Percentiles rank a stretch among this genome's conserved stretches.
phyloP scores from a whole-genome alignment of 2,888 invertebrate species.

The Acleris literana region DNA sequence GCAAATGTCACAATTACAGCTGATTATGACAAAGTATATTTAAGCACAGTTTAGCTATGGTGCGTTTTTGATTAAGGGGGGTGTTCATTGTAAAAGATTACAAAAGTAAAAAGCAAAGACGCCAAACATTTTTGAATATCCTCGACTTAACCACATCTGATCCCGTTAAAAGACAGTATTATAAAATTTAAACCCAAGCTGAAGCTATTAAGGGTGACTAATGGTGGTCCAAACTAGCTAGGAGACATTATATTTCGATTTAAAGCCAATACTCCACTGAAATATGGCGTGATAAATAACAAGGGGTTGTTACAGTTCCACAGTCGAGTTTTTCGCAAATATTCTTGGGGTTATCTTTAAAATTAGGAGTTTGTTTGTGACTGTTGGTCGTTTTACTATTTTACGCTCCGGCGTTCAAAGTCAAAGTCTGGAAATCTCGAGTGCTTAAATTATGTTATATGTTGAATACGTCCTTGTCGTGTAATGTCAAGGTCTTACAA shows the following conservation, averaged over 20 bases:
- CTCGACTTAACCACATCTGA: constrained; percentile 20
- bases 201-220: constrained; percentile 31
- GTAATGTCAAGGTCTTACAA: too few species aligned
- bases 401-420: too few species aligned
- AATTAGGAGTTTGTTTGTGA: constrained; percentile 15
- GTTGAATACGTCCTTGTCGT: too few species aligned
- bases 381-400: neutral
- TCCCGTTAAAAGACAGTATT: constrained; percentile 34
- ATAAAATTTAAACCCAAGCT: constrained; percentile 33
- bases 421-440: too few species aligned
- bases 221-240: constrained; percentile 31
- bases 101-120: neutral
- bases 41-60: too few species aligned
- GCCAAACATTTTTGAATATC: neutral
- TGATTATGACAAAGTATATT: too few species aligned
- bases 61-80: too few species aligned
- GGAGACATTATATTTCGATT: constrained; percentile 37
- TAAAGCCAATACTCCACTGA: constrained; percentile 35
- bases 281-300: constrained; percentile 33
- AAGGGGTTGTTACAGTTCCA: constrained; percentile 16
- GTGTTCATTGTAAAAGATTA: neutral
- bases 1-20: too few species aligned
- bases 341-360: constrained; percentile 20
- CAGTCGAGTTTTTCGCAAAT: constrained; percentile 26
- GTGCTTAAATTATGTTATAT: too few species aligned